phyloP scores from a whole-genome alignment of 2,797 vertebrate genomes.

The Acanthurus lineatus region DNA sequence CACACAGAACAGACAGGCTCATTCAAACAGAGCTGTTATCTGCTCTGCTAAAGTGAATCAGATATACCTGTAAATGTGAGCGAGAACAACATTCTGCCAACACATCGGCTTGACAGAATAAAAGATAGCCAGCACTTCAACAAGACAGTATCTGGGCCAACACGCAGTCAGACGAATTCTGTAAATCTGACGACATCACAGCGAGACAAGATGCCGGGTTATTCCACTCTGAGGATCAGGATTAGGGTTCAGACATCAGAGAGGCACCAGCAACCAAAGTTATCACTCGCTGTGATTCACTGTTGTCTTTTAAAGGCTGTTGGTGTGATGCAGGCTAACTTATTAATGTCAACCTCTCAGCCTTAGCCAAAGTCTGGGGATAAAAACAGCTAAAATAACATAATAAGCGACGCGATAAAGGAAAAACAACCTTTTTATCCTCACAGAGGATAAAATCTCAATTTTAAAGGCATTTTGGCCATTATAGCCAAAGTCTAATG shows the following conservation, averaged over 20 bases:
- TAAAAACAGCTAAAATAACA: too few relatives aligned
- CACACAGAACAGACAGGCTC: constrained; percentile 57
- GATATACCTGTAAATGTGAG: constrained; percentile 69
- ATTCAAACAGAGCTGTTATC: constrained; percentile 73
- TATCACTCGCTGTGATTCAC: constrained; percentile 30
- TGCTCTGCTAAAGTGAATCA: constrained; percentile 65
- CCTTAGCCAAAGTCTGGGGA: too few relatives aligned
- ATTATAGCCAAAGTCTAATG: too few relatives aligned
- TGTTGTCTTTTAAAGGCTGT: constrained; percentile 23
- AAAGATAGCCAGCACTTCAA: constrained; percentile 69
- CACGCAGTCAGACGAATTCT: constrained; percentile 42
- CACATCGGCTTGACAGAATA: constrained; percentile 63
- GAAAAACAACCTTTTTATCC: too few relatives aligned
- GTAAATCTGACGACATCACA: constrained; percentile 61
- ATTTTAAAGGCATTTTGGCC: too few relatives aligned
- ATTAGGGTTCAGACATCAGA: constrained; percentile 58
- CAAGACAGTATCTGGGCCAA: constrained; percentile 64
- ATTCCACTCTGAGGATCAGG: constrained; percentile 51
- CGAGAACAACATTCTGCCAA: constrained; percentile 64
- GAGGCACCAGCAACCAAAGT: constrained; percentile 18
- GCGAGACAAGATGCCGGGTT: constrained; percentile 33
- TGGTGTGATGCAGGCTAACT: neutral
- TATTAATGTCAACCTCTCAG: neutral
- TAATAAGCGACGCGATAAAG: too few relatives aligned
- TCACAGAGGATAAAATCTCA: too few relatives aligned